phyloP scores from a whole-genome alignment of 2,888 invertebrate species.

The Tipula confusa region DNA sequence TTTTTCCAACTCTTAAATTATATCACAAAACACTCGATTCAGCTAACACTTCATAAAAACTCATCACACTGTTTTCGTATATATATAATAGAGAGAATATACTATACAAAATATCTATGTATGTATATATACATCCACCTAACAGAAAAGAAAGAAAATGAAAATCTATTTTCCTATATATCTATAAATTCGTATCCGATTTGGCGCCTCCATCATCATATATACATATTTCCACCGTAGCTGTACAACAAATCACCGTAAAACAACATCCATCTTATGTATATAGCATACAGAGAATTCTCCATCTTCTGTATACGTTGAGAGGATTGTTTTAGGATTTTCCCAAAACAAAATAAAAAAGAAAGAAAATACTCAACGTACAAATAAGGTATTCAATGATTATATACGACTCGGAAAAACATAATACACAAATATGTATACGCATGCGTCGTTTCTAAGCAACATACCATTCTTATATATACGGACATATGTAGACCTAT shows the following conservation, averaged over 20 bases:
- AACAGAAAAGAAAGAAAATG: neutral
- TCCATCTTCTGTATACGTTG: neutral
- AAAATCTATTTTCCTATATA: neutral
- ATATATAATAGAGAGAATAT: neutral
- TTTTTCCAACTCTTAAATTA: neutral
- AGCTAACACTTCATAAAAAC: neutral
- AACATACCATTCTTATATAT: neutral
- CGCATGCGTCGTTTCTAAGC: constrained; percentile 29
- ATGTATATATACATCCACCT: no score
- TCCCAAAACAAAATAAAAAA: no score
- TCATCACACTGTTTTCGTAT: neutral
- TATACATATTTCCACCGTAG: neutral
- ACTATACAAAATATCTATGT: neutral
- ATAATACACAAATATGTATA: neutral
- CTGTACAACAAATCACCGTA: neutral
- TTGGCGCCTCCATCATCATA: neutral
- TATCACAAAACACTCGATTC: constrained; percentile 3
- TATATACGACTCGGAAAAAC: neutral
- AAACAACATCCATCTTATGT: constrained; percentile 21
- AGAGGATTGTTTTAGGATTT: neutral
- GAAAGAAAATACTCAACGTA: no score
- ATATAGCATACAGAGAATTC: neutral
- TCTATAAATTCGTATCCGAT: neutral
- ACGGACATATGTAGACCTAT: neutral
- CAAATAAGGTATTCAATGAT: neutral